Base-by-base conservation (phyloP, 2,888 invertebrate genomes). In the Cheilosia variabilis region DNA sequence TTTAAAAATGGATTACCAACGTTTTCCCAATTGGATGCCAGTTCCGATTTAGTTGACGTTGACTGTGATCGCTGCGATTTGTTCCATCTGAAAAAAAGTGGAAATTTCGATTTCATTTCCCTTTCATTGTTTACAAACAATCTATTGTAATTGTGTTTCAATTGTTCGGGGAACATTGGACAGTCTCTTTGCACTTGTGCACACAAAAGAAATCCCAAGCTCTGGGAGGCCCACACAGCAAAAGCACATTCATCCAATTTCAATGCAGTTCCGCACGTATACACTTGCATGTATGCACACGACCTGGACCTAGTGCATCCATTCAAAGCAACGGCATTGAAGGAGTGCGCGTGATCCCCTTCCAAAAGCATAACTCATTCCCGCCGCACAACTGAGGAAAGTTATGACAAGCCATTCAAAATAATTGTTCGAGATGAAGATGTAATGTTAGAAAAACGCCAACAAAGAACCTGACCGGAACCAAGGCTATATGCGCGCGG, bases 371-470 rank as follows among this genome's bases (percentile, higher is more conserved):
- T 84, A 75, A 84, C 41, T 84, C 84, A 84, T 43, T 57, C 50
- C 17, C 4, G 37, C 69, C 53, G 57, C 52, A 69, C 57, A 68
- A 58, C 69, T 45, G 41, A 80, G 69, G 80, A 84, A 84, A 84
- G 80, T 84, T 75, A 76, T 84, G 84, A 84, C 84, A 75, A 55
- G 69, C 75, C 60, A 71, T 75, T 80, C 80, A 76, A 75, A 80
- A 75, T 66, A 75, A 84, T 80, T 79, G 63, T 60, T 84, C 80
- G 75, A 84, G 84, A 80, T 84, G 69, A 84, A 84, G 80, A 75
- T 60, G 80, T 84, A 65, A 84, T 71, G 69, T 58, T 60, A 27
- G 43, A 50, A 66, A 78, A 66, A 53, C 19, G 10, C 27, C 37
- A 69, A 71, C 37, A 31, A 52, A 75, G 53, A 58, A 71, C 80